Percentiles rank a stretch among this genome's conserved stretches.
Evolutionary conservation across 1,140 invertebrate genomes (phyloP).

Genomic region (Archegozetes longisetosus): DNA sequence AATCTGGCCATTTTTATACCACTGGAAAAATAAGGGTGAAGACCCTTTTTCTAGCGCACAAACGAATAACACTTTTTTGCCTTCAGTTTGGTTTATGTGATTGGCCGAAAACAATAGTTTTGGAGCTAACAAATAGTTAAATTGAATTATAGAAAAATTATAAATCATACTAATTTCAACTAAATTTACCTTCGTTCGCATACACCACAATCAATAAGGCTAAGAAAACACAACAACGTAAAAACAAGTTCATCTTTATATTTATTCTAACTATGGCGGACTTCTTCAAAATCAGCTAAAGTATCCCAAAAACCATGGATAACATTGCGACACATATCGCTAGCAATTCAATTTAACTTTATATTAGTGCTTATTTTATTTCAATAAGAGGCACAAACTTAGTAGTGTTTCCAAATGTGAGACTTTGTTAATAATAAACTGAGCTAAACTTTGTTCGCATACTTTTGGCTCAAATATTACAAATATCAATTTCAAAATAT

Average conservation of each 20-base stretch:
- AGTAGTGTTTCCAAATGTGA: background rate
- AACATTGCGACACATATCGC: too few species aligned
- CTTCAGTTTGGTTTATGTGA: background rate
- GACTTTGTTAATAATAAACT: background rate
- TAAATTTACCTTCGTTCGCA: too few species aligned
- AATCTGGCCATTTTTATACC: constrained; percentile 2
- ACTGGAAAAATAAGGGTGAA: constrained; percentile 10
- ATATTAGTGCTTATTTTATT: too few species aligned
- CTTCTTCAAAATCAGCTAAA: too few species aligned
- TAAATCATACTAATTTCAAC: background rate
- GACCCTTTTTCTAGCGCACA: constrained; percentile 2
- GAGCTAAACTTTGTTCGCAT: background rate
- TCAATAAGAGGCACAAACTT: too few species aligned
- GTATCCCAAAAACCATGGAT: too few species aligned
- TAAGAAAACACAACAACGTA: background rate
- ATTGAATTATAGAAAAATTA: background rate
- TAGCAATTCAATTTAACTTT: too few species aligned
- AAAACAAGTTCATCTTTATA: background rate
- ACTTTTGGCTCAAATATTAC: background rate
- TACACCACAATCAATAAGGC: too few species aligned
- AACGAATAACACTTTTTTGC: background rate
- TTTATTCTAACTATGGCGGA: background rate
- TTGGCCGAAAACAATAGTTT: background rate
- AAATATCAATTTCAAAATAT: background rate
- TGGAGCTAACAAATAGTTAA: background rate